phyloP scores from a whole-genome alignment of 1,140 invertebrate species.

The Halictus rubicundus region DNA sequence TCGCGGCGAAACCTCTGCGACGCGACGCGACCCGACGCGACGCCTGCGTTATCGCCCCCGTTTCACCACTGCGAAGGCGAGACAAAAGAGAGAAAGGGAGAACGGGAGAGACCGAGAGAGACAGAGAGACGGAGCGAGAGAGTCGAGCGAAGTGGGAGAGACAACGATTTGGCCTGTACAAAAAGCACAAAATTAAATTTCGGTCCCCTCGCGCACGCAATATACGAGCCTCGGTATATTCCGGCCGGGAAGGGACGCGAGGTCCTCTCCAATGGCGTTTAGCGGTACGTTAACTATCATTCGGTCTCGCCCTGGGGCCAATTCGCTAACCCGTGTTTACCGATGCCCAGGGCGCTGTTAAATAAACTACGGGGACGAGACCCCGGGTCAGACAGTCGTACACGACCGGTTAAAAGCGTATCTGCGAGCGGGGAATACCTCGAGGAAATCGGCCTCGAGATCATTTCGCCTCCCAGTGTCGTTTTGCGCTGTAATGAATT shows the following conservation, averaged over 20 bases:
- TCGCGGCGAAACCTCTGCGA: too few species aligned
- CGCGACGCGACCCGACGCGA: too few species aligned
- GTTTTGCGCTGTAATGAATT: background rate
- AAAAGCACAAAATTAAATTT: slow-evolving; percentile 80
- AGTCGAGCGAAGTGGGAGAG: slow-evolving; percentile 34
- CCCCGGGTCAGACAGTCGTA: slow-evolving; percentile 61
- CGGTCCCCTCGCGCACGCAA: slow-evolving; percentile 75
- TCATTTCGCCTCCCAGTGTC: background rate
- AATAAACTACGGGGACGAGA: slow-evolving; percentile 77
- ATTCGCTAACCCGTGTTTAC: slow-evolving; percentile 81
- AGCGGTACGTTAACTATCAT: slow-evolving; percentile 81
- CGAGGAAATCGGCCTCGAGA: slow-evolving; percentile 13
- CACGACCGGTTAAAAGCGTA: slow-evolving; percentile 63
- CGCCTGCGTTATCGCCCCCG: slow-evolving; percentile 20
- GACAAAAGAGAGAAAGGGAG: slow-evolving; percentile 10
- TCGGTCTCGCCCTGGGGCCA: slow-evolving; percentile 78
- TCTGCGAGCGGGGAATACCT: slow-evolving; percentile 35
- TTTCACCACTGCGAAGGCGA: slow-evolving; percentile 22
- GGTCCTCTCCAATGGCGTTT: slow-evolving; percentile 79
- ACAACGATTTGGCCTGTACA: slow-evolving; percentile 69
- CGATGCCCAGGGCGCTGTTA: slow-evolving; percentile 79
- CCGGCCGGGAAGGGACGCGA: slow-evolving; percentile 50
- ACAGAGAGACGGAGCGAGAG: slow-evolving; percentile 12
- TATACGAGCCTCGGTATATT: slow-evolving; percentile 69
- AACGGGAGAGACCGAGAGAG: slow-evolving; percentile 30